Percentiles rank a stretch among this genome's conserved stretches.
These are phyloP conservation scores for Catocala nupta DNA, from an alignment of 2,888 invertebrate species.

Conservation along the genomic window DNA sequence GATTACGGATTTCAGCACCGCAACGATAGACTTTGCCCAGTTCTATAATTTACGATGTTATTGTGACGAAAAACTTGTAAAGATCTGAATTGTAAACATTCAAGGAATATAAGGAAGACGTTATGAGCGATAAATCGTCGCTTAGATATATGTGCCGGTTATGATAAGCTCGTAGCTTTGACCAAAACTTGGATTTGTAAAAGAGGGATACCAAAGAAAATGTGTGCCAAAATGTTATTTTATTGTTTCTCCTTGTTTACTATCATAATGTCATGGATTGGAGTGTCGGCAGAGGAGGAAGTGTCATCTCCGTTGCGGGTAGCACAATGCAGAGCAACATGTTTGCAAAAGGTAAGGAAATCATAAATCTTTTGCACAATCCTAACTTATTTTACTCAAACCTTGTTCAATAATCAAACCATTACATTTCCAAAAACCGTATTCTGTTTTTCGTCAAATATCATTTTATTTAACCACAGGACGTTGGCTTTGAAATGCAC, in stretches of 20 bases:
- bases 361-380: slow-evolving; percentile 16
- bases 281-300: slow-evolving; percentile 88
- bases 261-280: slow-evolving; percentile 81
- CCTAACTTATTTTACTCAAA: background rate
- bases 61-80: slow-evolving; percentile 64
- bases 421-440: background rate
- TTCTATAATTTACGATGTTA: slow-evolving; percentile 59
- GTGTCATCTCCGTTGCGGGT: slow-evolving; percentile 91
- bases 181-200: slow-evolving; percentile 66
- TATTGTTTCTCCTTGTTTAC: slow-evolving; percentile 83
- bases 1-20: slow-evolving; percentile 51
- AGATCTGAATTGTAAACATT: slow-evolving; percentile 56
- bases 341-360: slow-evolving; percentile 89
- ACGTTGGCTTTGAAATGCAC: slow-evolving; percentile 18
- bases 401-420: slow-evolving; percentile 1
- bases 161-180: slow-evolving; percentile 78
- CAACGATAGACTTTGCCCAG: slow-evolving; percentile 51
- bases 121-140: slow-evolving; percentile 70
- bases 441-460: background rate
- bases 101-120: slow-evolving; percentile 59
- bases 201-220: slow-evolving; percentile 84
- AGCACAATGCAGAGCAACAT: slow-evolving; percentile 91
- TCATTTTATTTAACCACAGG: slow-evolving; percentile 19
- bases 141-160: slow-evolving; percentile 75
- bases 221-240: slow-evolving; percentile 87